Base-by-base conservation (phyloP, 2,888 invertebrate species). In the Bellardia pandia region DNA sequence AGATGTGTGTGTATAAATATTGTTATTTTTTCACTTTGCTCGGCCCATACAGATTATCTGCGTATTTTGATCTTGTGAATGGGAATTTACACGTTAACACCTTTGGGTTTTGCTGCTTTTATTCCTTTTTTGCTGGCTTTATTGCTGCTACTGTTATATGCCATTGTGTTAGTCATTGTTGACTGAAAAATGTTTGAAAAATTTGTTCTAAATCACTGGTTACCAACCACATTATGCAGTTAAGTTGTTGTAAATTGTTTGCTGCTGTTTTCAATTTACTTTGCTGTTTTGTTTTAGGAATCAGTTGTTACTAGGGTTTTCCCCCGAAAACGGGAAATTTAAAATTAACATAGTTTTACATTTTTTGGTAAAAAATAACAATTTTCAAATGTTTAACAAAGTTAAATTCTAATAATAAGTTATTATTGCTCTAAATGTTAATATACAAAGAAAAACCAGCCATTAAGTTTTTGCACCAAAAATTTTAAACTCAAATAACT, bases 61-160 rank as follows among this genome's bases (percentile, higher is more conserved):
- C 79, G 78, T 79, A 74, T 86, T 87, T 90, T 89, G 90, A 91
- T 91, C 91, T 91, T 90, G 91, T 90, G 91, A 92, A 92, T 92
- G 92, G 90, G 91, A 92, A 92, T 92, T 92, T 92, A 91, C 92
- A 92, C 92, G 91, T 92, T 92, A 92, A 92, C 92, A 92, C 92
- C 92, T 92, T 91, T 90, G 90, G 81, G 80, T 79, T 85, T 77
- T 85, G 62, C 37, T 71, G 16, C 30, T 85, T 9, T 40, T 71
- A 56, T 76, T 79, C 9, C 40, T 72, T 64, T 84, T 23, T 81
- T 78, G 6, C 33, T 56, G 51, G 37, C 6, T 66, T 88, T 83
- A 33, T 51, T 84, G 60, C 66, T 86, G 45, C 56, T 85, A 23
- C 37, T 85, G 68, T 33, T 23, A 23, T 23, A 23, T 23, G 68